These are phyloP conservation scores for Vanessa atalanta DNA, from an alignment of 1,140 invertebrate species.

Conservation along the genomic window DNA sequence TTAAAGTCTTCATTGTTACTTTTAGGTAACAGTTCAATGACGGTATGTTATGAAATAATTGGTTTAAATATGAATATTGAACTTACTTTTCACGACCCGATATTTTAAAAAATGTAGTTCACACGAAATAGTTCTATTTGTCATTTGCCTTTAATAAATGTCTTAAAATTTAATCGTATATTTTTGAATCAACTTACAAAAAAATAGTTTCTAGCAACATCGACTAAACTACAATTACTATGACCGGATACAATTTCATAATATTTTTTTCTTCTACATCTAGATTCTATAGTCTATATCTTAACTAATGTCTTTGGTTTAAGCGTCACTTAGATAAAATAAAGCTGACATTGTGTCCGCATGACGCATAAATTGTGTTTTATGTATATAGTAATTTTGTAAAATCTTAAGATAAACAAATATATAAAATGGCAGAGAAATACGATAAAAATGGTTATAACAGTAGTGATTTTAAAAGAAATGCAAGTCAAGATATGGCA, in stretches of 20 bases:
- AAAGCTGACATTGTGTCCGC: slow-evolving; percentile 8
- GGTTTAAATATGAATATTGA: no score
- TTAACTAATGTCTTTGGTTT: not conserved
- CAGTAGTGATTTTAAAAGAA: slow-evolving; percentile 82
- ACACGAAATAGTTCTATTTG: no score
- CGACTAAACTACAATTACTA: no score
- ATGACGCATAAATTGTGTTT: slow-evolving; percentile 11
- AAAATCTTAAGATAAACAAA: slow-evolving; percentile 2
- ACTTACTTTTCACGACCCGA: no score
- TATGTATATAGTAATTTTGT: not conserved
- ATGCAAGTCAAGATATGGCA: slow-evolving; percentile 59
- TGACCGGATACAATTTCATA: not conserved
- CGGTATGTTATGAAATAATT: no score
- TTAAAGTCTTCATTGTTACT: no score
- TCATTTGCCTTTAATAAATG: no score
- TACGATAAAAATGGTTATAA: slow-evolving; percentile 79
- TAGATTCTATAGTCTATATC: not conserved
- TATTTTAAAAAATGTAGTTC: no score
- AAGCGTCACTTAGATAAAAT: not conserved
- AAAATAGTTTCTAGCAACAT: no score
- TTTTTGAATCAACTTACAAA: no score
- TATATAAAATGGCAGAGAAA: slow-evolving; percentile 58
- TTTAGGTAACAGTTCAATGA: no score
- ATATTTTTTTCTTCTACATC: not conserved
- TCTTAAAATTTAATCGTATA: no score